These are phyloP conservation scores for Diabrotica undecimpunctata DNA, from an alignment of 1,140 invertebrate genomes.

Conservation along the genomic window DNA sequence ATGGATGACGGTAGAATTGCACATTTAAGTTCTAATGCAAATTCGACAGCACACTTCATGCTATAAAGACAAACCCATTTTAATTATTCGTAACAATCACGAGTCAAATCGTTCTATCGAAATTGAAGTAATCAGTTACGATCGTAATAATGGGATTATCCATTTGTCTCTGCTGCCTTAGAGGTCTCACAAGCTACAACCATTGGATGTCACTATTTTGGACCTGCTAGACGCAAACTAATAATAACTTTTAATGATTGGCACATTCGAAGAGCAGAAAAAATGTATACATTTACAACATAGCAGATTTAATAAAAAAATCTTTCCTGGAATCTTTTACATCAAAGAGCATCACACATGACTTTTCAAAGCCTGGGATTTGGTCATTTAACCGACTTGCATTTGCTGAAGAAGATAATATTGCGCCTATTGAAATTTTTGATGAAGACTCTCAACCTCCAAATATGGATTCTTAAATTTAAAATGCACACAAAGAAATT, in stretches of 20 bases:
- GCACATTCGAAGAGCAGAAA: slow-evolving; percentile 33
- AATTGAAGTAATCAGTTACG: slow-evolving; percentile 32
- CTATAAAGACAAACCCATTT: slow-evolving; percentile 5
- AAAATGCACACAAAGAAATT: not conserved
- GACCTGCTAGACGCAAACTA: slow-evolving; percentile 43
- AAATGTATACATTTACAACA: slow-evolving; percentile 41
- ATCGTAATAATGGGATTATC: slow-evolving; percentile 37
- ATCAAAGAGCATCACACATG: slow-evolving; percentile 24
- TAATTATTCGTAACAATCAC: slow-evolving; percentile 12
- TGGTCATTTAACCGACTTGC: slow-evolving; percentile 21
- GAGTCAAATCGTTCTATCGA: slow-evolving; percentile 17
- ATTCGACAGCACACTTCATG: slow-evolving; percentile 11
- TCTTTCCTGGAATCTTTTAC: slow-evolving; percentile 28
- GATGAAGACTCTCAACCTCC: no score
- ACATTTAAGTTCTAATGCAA: slow-evolving; percentile 5
- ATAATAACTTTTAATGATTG: slow-evolving; percentile 44
- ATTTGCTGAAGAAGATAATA: slow-evolving; percentile 27
- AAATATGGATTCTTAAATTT: no score
- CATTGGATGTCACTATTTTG: slow-evolving; percentile 44
- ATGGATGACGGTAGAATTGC: not conserved
- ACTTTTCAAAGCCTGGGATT: slow-evolving; percentile 21
- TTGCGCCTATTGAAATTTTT: slow-evolving; percentile 8
- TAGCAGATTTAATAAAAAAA: slow-evolving; percentile 26
- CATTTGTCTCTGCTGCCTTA: slow-evolving; percentile 43
- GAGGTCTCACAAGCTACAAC: slow-evolving; percentile 46